A percentile compares a stretch with the other conserved stretches of the same genome.
These are phyloP conservation scores for Epinephelus coioides DNA, from an alignment of 2,797 vertebrate species.

Conservation along the genomic window DNA sequence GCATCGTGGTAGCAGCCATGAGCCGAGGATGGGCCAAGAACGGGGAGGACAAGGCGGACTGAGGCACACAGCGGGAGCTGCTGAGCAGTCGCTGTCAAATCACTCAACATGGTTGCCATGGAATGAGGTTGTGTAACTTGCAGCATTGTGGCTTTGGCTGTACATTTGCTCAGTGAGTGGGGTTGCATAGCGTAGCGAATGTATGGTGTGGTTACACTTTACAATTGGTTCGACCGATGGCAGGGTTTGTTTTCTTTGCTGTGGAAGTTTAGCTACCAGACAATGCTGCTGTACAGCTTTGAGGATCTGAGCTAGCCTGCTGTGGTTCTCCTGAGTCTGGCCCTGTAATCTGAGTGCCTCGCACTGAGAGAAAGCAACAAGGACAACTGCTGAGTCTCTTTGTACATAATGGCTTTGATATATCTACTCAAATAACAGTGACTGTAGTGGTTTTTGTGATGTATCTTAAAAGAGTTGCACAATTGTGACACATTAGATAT, in stretches of 20 bases:
- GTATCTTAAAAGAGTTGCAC: slow-evolving; percentile 79
- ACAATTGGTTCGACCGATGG: slow-evolving; percentile 49
- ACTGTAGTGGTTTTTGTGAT: slow-evolving; percentile 84
- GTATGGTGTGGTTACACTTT: slow-evolving; percentile 71
- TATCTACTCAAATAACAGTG: slow-evolving; percentile 80
- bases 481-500: slow-evolving; percentile 73
- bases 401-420: slow-evolving; percentile 84
- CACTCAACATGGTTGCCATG: slow-evolving; percentile 75
- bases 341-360: slow-evolving; percentile 57
- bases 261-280: slow-evolving; percentile 73
- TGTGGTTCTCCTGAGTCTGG: slow-evolving; percentile 41
- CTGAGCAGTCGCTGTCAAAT: slow-evolving; percentile 71
- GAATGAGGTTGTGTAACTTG: slow-evolving; percentile 79
- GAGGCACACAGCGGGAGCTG: slow-evolving; percentile 66
- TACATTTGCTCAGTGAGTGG: slow-evolving; percentile 78
- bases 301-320: slow-evolving; percentile 54
- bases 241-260: slow-evolving; percentile 73
- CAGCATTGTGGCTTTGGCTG: slow-evolving; percentile 72
- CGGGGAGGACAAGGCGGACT: slow-evolving; percentile 87
- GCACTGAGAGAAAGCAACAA: slow-evolving; percentile 44
- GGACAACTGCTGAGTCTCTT: slow-evolving; percentile 58
- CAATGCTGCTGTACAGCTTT: slow-evolving; percentile 58
- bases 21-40: slow-evolving; percentile 89
- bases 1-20: slow-evolving; percentile 92
- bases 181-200: slow-evolving; percentile 65